A percentile compares a stretch with the other conserved stretches of the same genome.
phyloP scores from a whole-genome alignment of 2,888 invertebrate species.

The Lepidocyrtoides sp. region DNA sequence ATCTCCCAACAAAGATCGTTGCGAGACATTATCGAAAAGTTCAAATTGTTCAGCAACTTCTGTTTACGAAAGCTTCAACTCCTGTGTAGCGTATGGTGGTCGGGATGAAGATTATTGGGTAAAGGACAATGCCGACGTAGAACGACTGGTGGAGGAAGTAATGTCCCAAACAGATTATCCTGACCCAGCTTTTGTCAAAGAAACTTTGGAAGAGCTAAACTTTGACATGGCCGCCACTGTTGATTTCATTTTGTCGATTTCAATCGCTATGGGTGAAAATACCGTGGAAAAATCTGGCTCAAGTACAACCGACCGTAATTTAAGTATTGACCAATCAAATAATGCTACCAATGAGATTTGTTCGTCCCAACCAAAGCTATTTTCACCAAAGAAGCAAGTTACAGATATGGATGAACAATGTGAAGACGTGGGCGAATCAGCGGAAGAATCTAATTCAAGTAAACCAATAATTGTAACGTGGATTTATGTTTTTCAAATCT shows the following conservation, averaged over 20 bases:
- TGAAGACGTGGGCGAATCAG: slow-evolving; percentile 72
- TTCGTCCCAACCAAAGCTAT: not conserved
- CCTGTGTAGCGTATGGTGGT: slow-evolving; percentile 56
- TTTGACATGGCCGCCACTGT: slow-evolving; percentile 83
- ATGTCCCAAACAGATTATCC: slow-evolving; percentile 85
- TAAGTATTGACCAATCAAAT: slow-evolving; percentile 59
- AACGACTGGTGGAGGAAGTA: slow-evolving; percentile 84
- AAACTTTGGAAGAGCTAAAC: slow-evolving; percentile 84
- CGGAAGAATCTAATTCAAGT: slow-evolving; percentile 63
- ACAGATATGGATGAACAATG: slow-evolving; percentile 77
- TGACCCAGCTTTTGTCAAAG: slow-evolving; percentile 84
- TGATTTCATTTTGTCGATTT: slow-evolving; percentile 80
- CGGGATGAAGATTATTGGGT: slow-evolving; percentile 83
- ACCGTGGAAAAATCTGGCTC: slow-evolving; percentile 34
- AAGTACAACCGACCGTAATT: slow-evolving; percentile 33
- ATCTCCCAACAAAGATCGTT: slow-evolving; percentile 63
- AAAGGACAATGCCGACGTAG: slow-evolving; percentile 80
- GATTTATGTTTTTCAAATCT: no score
- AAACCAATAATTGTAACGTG: not conserved
- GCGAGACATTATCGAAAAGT: slow-evolving; percentile 61
- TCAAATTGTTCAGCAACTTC: slow-evolving; percentile 69
- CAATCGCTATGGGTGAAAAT: slow-evolving; percentile 75
- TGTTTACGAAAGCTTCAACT: slow-evolving; percentile 65
- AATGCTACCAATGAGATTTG: slow-evolving; percentile 55
- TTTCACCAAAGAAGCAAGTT: slow-evolving; percentile 59